Evolutionary conservation across 2,113 vertebrate genomes (phyloP), one percentile per base, ranked within the genome.

Genomic region (Hydrolagus affinis): DNA sequence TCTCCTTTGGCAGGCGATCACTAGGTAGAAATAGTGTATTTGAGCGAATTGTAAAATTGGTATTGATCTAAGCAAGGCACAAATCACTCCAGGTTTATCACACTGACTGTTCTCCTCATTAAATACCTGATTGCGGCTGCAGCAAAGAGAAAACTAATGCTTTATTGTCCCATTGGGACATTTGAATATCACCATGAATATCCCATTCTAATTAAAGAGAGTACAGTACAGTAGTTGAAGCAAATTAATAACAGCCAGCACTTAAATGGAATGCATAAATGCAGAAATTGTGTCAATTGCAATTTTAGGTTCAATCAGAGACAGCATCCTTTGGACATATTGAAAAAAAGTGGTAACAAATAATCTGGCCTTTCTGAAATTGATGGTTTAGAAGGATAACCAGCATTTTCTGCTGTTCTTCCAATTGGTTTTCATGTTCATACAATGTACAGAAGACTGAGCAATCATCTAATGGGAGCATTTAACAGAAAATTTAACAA

Each of bases 131-230:
- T 11, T 60, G 21, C 59, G 11, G 75, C 56, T 77, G 57, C 3
- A 60, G n/a, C 11, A 60, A 60, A 59, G 25, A 14, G 60, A 72
- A 60, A 60, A 6, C 44, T 57, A 77, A 77, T n/a, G 9, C 23
- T 77, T 77, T 60, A 60, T 23, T 12, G 25, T 77, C 57, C 10
- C 21, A 44, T 59, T 9, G 7, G 75, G 23, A 57, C n/a, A 12
- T 2, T 75, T 21, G 44, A 44, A 75, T 75, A 28, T 75, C 56
- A 32, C 15, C 17, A 21, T 56, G 32, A 75, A 75, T 75, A 75
- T 75, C 73, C 44, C 73, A 75, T 8, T 75, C 21, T 75, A 75
- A 75, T 75, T 75, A 75, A 75, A 75, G 32, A 75, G 73, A 75
- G 3, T 75, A 32, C 0, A 75, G 3, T 75, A 32, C 0, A 75